Evolutionary conservation across 2,888 invertebrate genomes (phyloP), one percentile per base, ranked within the genome.

Genomic region (Scaptomyza cyrtandrae): DNA sequence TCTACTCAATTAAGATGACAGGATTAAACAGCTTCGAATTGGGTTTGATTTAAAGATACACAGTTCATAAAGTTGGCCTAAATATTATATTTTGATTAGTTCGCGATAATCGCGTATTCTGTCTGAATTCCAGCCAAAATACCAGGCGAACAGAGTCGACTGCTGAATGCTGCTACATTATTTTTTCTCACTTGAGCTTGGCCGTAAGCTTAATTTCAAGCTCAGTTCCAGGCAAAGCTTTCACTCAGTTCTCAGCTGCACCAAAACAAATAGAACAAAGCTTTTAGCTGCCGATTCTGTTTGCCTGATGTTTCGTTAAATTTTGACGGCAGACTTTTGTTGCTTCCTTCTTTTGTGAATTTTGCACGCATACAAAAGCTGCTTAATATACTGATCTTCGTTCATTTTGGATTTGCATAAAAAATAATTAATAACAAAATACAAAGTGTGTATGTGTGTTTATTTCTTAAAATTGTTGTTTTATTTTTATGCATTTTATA

Each of bases 401-500:
- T 24, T 24, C 24, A 24, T 24, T 24, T 24, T 24, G 24, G 19
- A 19, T 19, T 27, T 27, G 27, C 1, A 27, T 27, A 27, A 27
- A 1, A 27, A 27, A 1, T 0, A 5, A 5, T 24, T 1, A 24
- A 24, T 24, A n/a, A n/a, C 5, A 24, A 24, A 24, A 24, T 24
- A 24, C 24, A 4, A 24, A 4, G 1, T 24, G 24, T 24, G 24
- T 33, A 11, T 31, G 9, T 39, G 6, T 39, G 39, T 39, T 13
- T 46, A 53, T 54, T 37, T 45, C 24, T 24, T 66, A 29, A 33
- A 62, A 33, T 31, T 35, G 13, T 29, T 50, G 6, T 43, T 58
- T 67, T 29, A 29, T 39, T 14, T 41, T 16, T 41, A 41, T 53
- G 13, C 31, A 43, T 60, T 78, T 75, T 73, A 60, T 78, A 68